Conservation (phyloP, 1,140 invertebrate genomes). For the Sesamia nonagrioides region DNA sequence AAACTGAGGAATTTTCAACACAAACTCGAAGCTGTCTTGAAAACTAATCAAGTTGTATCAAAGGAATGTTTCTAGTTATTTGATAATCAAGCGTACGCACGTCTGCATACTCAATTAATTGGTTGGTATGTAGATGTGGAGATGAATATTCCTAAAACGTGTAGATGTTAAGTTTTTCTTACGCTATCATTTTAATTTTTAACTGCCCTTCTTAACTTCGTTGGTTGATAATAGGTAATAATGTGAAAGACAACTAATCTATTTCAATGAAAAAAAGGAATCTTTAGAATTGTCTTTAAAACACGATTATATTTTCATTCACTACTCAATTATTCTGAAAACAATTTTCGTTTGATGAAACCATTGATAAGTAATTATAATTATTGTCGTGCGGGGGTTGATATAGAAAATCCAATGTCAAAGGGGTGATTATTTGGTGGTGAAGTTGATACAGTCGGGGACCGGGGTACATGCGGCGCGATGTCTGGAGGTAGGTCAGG, state of each 20-base stretch:
- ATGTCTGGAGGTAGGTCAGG: slow-evolving; percentile 85
- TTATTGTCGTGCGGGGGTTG: not conserved
- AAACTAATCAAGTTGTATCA: slow-evolving; percentile 34
- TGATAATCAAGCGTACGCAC: slow-evolving; percentile 27
- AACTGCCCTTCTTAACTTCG: too few species aligned
- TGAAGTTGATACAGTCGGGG: slow-evolving; percentile 18
- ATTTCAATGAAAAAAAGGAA: too few species aligned
- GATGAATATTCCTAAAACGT: slow-evolving; percentile 14
- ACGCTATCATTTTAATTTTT: not conserved
- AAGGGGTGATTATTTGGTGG: not conserved
- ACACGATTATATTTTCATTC: too few species aligned
- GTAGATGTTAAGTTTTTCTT: not conserved
- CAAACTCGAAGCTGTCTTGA: slow-evolving; percentile 16
- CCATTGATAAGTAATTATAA: too few species aligned
- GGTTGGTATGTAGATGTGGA: slow-evolving; percentile 5
- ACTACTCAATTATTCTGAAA: too few species aligned
- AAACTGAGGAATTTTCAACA: slow-evolving; percentile 52
- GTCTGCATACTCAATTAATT: slow-evolving; percentile 31
- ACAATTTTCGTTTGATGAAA: too few species aligned
- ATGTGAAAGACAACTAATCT: too few species aligned
- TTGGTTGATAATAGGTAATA: too few species aligned
- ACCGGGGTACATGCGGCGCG: slow-evolving; percentile 59
- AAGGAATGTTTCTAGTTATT: slow-evolving; percentile 15
- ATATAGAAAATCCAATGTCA: too few species aligned
- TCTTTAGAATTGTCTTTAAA: too few species aligned